Evolutionary conservation across 2,888 invertebrate species (phyloP), one percentile per base, ranked within the genome.

Genomic region (Nephrotoma flavescens): DNA sequence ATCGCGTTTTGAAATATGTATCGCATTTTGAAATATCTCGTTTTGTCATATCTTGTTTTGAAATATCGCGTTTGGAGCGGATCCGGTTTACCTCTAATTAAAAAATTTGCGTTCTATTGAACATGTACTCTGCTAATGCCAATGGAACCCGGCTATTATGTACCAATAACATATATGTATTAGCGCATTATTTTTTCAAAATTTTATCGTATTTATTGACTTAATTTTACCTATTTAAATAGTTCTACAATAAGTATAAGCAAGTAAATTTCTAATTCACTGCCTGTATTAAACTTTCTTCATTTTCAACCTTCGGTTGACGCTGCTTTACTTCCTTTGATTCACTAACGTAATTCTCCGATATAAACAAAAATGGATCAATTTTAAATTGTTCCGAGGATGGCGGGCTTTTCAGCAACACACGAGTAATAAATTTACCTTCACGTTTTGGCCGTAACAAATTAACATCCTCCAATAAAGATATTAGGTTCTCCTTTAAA

Each of bases 381-480:
- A 96, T 93, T 91, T 95, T 95, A 0, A 96, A 91, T 88, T 92
- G 93, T 90, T 96, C 97, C 42, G 90, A 89, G 6, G 95, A 94
- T 4, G 95, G 95, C 0, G 94, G 93, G 89, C 94, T 94, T 87
- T 92, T 91, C 86, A 96, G 89, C 7, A 94, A 89, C 88, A 95
- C 94, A 89, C 96, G 95, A 19, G 94, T 94, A 87, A 97, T 94
- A 89, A 96, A 97, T 15, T 92, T 91, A 0, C 95, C 96, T 42
- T 93, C 92, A 87, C 95, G 92, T 89, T 94, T 96, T 0, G 96
- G 96, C 87, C 94, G 93, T 86, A 92, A 92, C 0, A 90, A 89
- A 89, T 95, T 93, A 42, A 97, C 90, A 90, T 96, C 95, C 88
- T 93, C 92, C 6, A 97, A 89, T 15, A 97, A 89, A 0, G 93